phyloP scores from a whole-genome alignment of 2,113 vertebrate species.

The Synchiropus splendidus region DNA sequence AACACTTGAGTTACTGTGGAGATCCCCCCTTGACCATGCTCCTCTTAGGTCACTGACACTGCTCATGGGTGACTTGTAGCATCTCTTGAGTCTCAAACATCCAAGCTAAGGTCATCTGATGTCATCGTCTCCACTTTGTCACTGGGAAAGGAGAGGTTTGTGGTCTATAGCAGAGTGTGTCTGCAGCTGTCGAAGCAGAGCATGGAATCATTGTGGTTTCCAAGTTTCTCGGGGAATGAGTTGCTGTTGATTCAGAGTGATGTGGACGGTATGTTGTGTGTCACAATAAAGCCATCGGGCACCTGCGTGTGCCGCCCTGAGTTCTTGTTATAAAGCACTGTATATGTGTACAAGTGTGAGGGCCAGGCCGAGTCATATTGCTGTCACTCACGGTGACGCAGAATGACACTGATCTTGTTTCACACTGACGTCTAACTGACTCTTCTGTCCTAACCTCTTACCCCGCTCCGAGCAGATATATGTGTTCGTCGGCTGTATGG shows the following conservation, averaged over 20 bases:
- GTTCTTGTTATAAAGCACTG: no score
- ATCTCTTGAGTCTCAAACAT: no score
- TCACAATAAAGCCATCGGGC: conserved; percentile 50
- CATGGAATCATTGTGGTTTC: conserved; percentile 28
- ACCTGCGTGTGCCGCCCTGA: conserved; percentile 26
- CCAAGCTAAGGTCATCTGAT: no score
- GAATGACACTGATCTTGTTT: conserved; percentile 58
- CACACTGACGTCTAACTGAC: conserved; percentile 64
- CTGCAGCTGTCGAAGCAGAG: conserved; percentile 10
- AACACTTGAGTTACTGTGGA: no score
- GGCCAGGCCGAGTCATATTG: conserved; percentile 51
- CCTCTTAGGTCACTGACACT: no score
- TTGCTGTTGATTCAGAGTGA: conserved; percentile 44
- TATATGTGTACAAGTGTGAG: conserved; percentile 6
- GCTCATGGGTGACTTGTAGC: no score
- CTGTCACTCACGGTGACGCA: conserved; percentile 61
- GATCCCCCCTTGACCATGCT: no score
- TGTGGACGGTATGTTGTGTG: conserved; percentile 50
- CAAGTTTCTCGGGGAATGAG: conserved; percentile 21
- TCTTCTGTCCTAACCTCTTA: conserved; percentile 56
- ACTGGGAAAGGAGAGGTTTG: no score
- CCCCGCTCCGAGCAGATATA: conserved; percentile 39
- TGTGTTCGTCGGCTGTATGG: conserved; percentile 33
- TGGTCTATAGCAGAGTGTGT: no score
- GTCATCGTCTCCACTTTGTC: no score